These are phyloP conservation scores for Ornithorhynchus anatinus DNA, from an alignment of 2,113 vertebrate genomes.

Conservation along the genomic window DNA sequence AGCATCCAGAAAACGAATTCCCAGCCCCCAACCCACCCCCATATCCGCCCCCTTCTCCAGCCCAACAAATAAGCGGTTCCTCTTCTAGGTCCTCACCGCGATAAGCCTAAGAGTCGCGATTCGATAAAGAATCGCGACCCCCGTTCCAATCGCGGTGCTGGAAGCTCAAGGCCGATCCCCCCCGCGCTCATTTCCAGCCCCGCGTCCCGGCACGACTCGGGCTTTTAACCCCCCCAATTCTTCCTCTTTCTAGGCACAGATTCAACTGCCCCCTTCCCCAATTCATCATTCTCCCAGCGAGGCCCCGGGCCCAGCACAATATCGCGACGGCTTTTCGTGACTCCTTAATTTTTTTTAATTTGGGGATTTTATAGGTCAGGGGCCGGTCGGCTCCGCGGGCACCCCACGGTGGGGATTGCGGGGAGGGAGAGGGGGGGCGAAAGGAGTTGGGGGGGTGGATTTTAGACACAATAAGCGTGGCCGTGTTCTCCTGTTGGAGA, in stretches of 20 bases:
- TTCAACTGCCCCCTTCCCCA: too few species aligned
- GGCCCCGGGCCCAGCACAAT: not conserved
- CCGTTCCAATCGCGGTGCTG: too few species aligned
- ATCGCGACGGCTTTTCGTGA: not conserved
- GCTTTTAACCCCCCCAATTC: not conserved
- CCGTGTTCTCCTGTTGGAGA: slow-evolving; percentile 82
- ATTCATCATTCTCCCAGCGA: too few species aligned
- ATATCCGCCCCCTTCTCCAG: too few species aligned
- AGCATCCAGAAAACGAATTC: too few species aligned
- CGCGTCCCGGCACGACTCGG: accelerated
- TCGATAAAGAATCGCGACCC: too few species aligned
- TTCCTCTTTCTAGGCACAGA: not conserved
- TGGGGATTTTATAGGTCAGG: not conserved
- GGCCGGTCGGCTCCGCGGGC: not conserved
- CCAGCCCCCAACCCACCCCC: too few species aligned
- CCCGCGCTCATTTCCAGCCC: too few species aligned
- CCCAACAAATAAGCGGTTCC: too few species aligned
- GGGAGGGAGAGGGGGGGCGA: not conserved
- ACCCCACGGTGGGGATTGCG: not conserved
- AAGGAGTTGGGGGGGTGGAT: not conserved
- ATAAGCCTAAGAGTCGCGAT: too few species aligned
- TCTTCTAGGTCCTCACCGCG: too few species aligned
- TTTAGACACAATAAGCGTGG: slow-evolving; percentile 76
- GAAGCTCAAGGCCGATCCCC: too few species aligned
- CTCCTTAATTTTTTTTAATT: not conserved